phyloP scores from a whole-genome alignment of 2,888 invertebrate species.

The Gastracanthus pulcherrimus region DNA sequence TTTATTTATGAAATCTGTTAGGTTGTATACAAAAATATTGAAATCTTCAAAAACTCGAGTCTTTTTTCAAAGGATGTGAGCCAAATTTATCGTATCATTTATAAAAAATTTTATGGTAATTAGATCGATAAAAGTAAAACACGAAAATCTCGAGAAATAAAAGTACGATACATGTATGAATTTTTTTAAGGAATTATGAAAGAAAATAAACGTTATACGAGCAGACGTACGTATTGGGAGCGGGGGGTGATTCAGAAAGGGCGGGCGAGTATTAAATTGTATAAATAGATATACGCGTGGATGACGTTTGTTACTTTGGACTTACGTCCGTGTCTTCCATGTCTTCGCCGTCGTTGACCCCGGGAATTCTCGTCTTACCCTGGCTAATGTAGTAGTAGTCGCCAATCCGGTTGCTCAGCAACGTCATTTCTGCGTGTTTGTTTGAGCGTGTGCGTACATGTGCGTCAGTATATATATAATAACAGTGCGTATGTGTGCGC shows the following conservation, averaged over 20 bases:
- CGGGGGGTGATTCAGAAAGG: background rate
- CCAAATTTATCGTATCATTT: background rate
- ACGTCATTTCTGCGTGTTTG: constrained; percentile 85
- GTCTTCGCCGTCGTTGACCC: constrained; percentile 95
- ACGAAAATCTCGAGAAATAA: constrained; percentile 17
- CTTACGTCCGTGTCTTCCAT: constrained; percentile 93
- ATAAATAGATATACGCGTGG: background rate
- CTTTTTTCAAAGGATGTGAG: constrained; percentile 6
- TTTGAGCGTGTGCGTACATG: constrained; percentile 50
- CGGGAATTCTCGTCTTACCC: constrained; percentile 96
- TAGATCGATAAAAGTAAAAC: constrained; percentile 18
- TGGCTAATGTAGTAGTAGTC: constrained; percentile 95
- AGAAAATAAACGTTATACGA: constrained; percentile 23
- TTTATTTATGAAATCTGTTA: no score
- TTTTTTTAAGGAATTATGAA: background rate
- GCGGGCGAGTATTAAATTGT: background rate
- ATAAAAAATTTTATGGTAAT: background rate
- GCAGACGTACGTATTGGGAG: background rate
- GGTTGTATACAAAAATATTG: no score
- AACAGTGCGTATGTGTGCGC: background rate
- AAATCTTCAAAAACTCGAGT: background rate
- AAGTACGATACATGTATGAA: constrained; percentile 8
- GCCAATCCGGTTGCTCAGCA: constrained; percentile 90
- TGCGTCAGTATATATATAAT: background rate
- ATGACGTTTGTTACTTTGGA: constrained; percentile 69